These are phyloP conservation scores for Montipora cactus DNA, from an alignment of 64 coral and sea anemone genomes.

Conservation along the genomic window DNA sequence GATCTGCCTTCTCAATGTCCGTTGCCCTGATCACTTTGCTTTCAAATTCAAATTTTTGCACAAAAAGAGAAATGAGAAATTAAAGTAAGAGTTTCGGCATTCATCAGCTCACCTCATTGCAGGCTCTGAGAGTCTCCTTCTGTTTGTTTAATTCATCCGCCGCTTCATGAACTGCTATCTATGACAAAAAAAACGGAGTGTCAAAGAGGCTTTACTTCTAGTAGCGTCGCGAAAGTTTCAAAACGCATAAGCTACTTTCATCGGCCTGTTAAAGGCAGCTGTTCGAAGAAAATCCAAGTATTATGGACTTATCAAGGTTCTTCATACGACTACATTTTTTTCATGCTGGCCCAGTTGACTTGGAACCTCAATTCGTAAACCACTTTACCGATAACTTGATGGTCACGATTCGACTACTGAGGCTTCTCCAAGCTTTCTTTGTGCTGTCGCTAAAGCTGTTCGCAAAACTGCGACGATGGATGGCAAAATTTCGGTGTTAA, in stretches of 20 bases:
- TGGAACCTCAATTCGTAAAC: no score
- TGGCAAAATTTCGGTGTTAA: no score
- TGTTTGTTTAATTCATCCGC: conserved; percentile 94
- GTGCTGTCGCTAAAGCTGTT: no score
- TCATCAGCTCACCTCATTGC: conserved; percentile 76
- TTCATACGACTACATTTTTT: neutral
- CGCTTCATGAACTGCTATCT: conserved; percentile 85
- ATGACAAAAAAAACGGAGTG: neutral
- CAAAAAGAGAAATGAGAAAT: no score
- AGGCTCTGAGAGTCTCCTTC: conserved; percentile 82
- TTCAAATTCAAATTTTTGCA: no score
- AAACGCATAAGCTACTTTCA: neutral
- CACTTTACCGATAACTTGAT: no score
- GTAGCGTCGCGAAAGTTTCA: neutral
- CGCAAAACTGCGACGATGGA: no score
- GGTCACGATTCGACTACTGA: no score
- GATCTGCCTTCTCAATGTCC: no score
- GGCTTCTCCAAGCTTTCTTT: no score
- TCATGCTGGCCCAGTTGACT: neutral
- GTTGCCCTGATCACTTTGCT: no score
- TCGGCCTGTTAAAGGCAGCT: neutral
- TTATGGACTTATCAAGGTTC: neutral
- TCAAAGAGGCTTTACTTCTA: neutral
- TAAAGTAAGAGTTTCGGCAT: no score
- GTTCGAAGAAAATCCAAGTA: neutral